Evolutionary conservation across 2,113 vertebrate genomes (phyloP), one percentile per base, ranked within the genome.

Genomic region (Misgurnus anguillicaudatus): DNA sequence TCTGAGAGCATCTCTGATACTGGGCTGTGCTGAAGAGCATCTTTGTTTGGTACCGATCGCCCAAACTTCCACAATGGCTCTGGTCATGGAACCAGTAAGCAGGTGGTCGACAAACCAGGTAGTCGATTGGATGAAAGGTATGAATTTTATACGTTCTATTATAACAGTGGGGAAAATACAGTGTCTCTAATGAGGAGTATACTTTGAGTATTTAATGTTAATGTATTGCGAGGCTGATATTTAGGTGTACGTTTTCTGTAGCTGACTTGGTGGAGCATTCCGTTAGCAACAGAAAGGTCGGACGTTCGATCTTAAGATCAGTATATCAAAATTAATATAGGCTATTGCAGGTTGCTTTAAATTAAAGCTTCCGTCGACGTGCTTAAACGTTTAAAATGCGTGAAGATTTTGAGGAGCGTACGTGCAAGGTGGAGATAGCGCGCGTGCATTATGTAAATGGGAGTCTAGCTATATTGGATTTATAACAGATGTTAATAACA

Each of bases 121-220:
- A 87, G 89, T 93, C 11, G 92, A 93, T 85, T 93, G 92, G 92
- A 93, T 93, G 92, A 93, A 93, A 91, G 92, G 92, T 93, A 87
- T 66, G 58, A 6, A 19, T 63, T 64, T 63, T 9, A 36, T 47
- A 24, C 10, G 17, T 74, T 74, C 47, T 47, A 36, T 21, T 17
- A 2, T 6, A 9, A 24, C 13, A 45, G 16, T 55, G 47, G 10
- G 11, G 19, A 24, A 36, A 42, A 55, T 57, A 19, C 5, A 19
- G 9, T 38, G 11, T 17, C 6, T 55, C 9, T 17, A 11, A 19
- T 10, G 9, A 55, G 5, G 3, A 10, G 48, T 10, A 5, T 3
- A 55, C 16, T 5, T 17, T 53, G 14, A 17, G 51, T 14, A 19
- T 13, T 67, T 21, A 39, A 21, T 24, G 0, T 13, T 11, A 42